Evolutionary conservation across 2,888 invertebrate genomes (phyloP).

Genomic region (Rhorus exstirpatorius): DNA sequence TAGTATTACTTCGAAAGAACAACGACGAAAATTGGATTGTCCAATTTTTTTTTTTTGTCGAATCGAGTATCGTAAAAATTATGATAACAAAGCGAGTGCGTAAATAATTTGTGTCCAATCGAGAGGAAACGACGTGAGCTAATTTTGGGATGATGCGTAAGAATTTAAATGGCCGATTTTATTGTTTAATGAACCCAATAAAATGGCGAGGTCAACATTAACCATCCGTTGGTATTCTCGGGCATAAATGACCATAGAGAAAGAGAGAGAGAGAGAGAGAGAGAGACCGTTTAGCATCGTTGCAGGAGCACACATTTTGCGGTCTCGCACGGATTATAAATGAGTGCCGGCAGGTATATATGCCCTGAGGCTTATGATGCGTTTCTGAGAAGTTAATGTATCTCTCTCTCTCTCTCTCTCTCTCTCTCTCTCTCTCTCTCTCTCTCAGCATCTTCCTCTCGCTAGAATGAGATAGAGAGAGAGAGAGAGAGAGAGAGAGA

Average conservation of each 20-base stretch:
- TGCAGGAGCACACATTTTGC: conserved; percentile 16
- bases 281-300: conserved; percentile 22
- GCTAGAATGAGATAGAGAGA: too few relatives aligned
- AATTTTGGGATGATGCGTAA: conserved; percentile 23
- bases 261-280: conserved; percentile 18
- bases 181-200: conserved; percentile 25
- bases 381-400: conserved; percentile 41
- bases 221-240: neutral
- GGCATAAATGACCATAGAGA: neutral
- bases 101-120: neutral
- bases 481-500: conserved; percentile 12
- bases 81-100: neutral
- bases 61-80: neutral
- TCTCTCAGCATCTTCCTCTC: too few relatives aligned
- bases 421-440: too few relatives aligned
- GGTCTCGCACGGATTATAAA: conserved; percentile 37
- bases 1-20: neutral
- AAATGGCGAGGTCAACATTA: conserved; percentile 5
- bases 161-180: conserved; percentile 46
- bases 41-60: neutral
- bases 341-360: conserved; percentile 45
- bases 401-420: too few relatives aligned
- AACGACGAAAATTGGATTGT: neutral
- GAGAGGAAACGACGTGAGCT: neutral
- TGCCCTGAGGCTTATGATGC: conserved; percentile 50